Conservation (phyloP, 2,888 invertebrate genomes). For the Zele albiditarsus region DNA sequence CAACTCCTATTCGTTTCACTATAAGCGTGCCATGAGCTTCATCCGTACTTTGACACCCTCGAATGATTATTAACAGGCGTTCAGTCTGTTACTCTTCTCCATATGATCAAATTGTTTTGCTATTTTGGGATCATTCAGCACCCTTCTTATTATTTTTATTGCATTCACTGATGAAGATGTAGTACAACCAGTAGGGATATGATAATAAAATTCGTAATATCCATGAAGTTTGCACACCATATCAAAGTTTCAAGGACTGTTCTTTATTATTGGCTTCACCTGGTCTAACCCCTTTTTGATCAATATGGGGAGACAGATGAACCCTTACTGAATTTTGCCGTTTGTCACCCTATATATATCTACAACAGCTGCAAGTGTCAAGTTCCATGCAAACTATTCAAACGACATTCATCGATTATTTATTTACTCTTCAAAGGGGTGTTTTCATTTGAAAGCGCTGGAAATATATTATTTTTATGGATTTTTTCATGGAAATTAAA, state of each 20-base stretch:
- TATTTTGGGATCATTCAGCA: not conserved
- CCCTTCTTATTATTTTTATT: too few relatives aligned
- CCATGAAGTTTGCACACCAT: too few relatives aligned
- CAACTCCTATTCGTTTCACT: not conserved
- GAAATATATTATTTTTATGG: not conserved
- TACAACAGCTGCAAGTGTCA: slow-evolving; percentile 34
- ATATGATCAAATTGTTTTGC: not conserved
- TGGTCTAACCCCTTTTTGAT: slow-evolving; percentile 29
- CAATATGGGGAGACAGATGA: slow-evolving; percentile 18
- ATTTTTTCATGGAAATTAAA: too few relatives aligned
- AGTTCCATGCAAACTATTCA: slow-evolving; percentile 22
- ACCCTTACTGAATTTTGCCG: slow-evolving; percentile 22
- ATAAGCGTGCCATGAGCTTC: slow-evolving; percentile 11
- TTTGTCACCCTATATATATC: slow-evolving; percentile 25
- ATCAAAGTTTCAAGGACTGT: not conserved
- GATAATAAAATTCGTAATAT: too few relatives aligned
- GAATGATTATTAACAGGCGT: slow-evolving; percentile 7
- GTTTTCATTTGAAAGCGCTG: not conserved
- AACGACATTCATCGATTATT: not conserved
- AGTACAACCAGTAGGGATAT: slow-evolving; percentile 12
- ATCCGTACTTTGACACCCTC: not conserved
- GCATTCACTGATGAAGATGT: too few relatives aligned
- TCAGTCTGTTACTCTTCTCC: not conserved
- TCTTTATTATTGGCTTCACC: slow-evolving; percentile 23
- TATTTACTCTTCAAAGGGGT: not conserved